Evolutionary conservation across 2,113 vertebrate genomes (phyloP).

Genomic region (Oncorhynchus tshawytscha): DNA sequence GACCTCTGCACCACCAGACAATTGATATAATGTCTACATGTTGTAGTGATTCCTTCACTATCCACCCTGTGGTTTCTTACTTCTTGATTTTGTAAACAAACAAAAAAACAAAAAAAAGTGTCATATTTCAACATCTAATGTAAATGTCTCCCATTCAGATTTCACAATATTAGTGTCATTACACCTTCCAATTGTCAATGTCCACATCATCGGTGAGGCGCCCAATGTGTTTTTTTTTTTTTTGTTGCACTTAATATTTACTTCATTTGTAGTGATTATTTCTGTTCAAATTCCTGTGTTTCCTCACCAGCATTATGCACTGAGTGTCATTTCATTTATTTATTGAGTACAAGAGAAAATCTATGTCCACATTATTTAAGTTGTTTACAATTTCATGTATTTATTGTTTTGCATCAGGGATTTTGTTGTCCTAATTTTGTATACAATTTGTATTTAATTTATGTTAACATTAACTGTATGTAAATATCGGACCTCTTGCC

Average conservation of each 20-base stretch:
- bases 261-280: constrained; percentile 5
- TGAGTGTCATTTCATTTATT: constrained; percentile 41
- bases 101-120: not conserved
- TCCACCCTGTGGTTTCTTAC: not conserved
- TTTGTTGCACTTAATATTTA: not conserved
- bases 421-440: constrained; percentile 56
- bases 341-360: constrained; percentile 15
- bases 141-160: not conserved
- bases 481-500: constrained; percentile 57
- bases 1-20: not conserved
- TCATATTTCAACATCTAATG: not conserved
- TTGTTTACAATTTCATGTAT: constrained; percentile 23
- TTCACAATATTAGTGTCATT: too few species aligned
- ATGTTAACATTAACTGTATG: constrained; percentile 40
- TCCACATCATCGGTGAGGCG: not conserved
- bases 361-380: constrained; percentile 55
- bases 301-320: constrained; percentile 49
- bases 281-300: not conserved
- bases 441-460: constrained; percentile 51
- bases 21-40: not conserved
- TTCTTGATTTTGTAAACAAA: not conserved
- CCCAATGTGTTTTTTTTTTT: not conserved
- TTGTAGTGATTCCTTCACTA: not conserved
- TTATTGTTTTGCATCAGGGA: constrained; percentile 40
- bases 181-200: not conserved